phyloP scores from a whole-genome alignment of 2,113 vertebrate genomes.

The Nasalis larvatus region DNA sequence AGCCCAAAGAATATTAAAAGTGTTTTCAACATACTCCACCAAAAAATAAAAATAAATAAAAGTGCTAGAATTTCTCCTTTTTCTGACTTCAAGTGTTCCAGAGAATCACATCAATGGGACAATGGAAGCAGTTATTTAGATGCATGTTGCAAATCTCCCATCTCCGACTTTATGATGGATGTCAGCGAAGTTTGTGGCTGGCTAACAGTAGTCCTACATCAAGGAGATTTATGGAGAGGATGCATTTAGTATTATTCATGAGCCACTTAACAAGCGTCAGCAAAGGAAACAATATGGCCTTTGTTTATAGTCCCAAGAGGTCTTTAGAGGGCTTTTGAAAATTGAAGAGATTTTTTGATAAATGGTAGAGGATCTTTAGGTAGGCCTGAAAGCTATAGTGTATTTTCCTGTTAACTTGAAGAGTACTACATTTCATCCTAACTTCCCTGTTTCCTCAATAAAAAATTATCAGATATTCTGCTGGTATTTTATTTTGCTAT shows the following conservation, averaged over 20 bases:
- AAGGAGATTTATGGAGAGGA: slow-evolving; percentile 68
- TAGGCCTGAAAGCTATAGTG: slow-evolving; percentile 64
- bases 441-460: slow-evolving; percentile 80
- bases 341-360: slow-evolving; percentile 79
- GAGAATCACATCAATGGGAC: neutral
- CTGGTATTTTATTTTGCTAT: slow-evolving; percentile 83
- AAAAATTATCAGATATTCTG: slow-evolving; percentile 84
- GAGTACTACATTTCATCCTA: slow-evolving; percentile 79
- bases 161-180: slow-evolving; percentile 67
- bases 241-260: slow-evolving; percentile 72
- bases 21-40: neutral
- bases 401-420: slow-evolving; percentile 80
- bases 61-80: neutral
- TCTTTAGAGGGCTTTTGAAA: slow-evolving; percentile 75
- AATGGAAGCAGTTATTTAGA: slow-evolving; percentile 38
- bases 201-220: slow-evolving; percentile 57
- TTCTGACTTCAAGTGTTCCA: neutral
- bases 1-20: slow-evolving; percentile 1
- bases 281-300: slow-evolving; percentile 73
- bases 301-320: slow-evolving; percentile 75
- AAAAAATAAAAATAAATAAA: neutral
- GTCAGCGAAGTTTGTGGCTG: slow-evolving; percentile 57
- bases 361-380: slow-evolving; percentile 77
- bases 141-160: slow-evolving; percentile 42
- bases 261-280: slow-evolving; percentile 62